Conservation (phyloP, 2,888 invertebrate genomes). For the Agonopterix alstromeriana region DNA sequence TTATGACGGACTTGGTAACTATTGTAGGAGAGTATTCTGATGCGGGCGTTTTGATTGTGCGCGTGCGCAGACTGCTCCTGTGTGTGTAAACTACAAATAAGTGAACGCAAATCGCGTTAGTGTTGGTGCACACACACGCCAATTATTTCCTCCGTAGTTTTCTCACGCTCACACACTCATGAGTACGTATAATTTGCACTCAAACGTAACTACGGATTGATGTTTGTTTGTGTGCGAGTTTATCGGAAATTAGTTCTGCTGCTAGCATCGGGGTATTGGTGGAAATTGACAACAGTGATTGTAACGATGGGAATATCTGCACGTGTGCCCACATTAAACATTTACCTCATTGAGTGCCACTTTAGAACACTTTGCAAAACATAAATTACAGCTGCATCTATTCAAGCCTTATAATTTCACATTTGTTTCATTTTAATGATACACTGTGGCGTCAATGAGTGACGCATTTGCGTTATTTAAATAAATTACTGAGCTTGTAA, state of each 20-base stretch:
- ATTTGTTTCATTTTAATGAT: conserved; percentile 32
- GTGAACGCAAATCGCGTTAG: conserved; percentile 41
- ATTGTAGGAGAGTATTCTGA: conserved; percentile 48
- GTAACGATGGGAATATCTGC: conserved; percentile 56
- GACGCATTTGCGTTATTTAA: background rate
- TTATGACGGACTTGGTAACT: conserved; percentile 57
- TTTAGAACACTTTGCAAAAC: conserved; percentile 40
- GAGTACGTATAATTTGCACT: conserved; percentile 55
- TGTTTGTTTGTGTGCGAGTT: conserved; percentile 46
- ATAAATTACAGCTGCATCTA: conserved; percentile 41
- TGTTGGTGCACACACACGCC: conserved; percentile 40
- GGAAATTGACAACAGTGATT: conserved; percentile 64
- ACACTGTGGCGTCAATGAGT: conserved; percentile 26
- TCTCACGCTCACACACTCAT: conserved; percentile 70
- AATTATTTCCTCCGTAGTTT: conserved; percentile 63
- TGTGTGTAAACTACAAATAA: conserved; percentile 20
- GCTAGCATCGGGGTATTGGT: conserved; percentile 51
- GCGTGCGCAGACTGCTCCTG: conserved; percentile 24
- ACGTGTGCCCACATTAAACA: conserved; percentile 60
- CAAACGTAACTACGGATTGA: conserved; percentile 36
- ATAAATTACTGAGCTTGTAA: background rate
- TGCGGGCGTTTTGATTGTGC: conserved; percentile 51
- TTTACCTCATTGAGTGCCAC: conserved; percentile 40
- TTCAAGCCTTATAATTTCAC: conserved; percentile 38
- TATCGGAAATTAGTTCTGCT: conserved; percentile 70